phyloP scores from a whole-genome alignment of 2,888 invertebrate species.

The Ischnura elegans region DNA sequence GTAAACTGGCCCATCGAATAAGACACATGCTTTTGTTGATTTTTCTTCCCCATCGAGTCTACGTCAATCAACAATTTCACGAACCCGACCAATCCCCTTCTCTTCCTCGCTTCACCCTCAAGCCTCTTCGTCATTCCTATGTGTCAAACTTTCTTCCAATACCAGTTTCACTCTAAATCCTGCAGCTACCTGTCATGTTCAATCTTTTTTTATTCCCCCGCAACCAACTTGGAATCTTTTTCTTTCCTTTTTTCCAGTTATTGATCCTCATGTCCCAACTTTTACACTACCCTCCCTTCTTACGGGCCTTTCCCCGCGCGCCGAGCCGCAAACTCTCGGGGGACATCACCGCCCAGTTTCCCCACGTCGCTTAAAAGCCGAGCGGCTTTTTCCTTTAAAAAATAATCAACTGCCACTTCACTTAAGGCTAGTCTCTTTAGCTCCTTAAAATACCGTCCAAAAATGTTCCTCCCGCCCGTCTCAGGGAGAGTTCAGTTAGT shows the following conservation, averaged over 20 bases:
- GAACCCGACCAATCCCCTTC: not conserved
- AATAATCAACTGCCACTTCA: slow-evolving; percentile 17
- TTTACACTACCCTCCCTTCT: not conserved
- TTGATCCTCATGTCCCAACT: slow-evolving; percentile 18
- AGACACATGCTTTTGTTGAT: not conserved
- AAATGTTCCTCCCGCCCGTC: not conserved
- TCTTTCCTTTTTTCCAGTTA: not conserved
- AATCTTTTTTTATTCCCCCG: not conserved
- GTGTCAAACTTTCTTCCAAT: not conserved
- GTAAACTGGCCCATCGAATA: not conserved
- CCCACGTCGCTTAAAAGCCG: not conserved
- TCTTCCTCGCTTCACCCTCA: not conserved
- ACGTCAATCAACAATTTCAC: not conserved
- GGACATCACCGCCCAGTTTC: not conserved
- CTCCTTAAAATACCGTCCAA: slow-evolving; percentile 5
- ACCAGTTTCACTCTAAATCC: not conserved
- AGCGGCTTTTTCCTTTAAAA: slow-evolving; percentile 30
- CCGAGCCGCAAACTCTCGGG: not conserved
- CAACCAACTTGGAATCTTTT: not conserved
- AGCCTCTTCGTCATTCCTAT: not conserved
- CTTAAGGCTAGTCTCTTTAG: not conserved
- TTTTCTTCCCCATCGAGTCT: not conserved
- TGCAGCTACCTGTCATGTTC: not conserved
- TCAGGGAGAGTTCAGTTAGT: not conserved
- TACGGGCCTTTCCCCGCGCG: not conserved